phyloP scores from a whole-genome alignment of 1,140 invertebrate species.

The Solenopsis invicta region DNA sequence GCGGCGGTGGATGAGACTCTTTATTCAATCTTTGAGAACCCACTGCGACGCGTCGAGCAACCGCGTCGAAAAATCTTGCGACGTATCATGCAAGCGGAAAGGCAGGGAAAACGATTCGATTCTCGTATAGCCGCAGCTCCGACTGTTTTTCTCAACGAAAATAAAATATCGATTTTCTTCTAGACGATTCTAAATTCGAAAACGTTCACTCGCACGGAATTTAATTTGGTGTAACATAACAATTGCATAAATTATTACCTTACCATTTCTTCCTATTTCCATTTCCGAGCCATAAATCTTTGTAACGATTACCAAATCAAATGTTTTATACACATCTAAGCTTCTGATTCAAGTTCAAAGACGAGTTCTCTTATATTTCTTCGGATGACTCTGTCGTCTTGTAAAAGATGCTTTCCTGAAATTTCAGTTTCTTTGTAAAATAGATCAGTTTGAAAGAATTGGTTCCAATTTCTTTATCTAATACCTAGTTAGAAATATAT shows the following conservation, averaged over 20 bases:
- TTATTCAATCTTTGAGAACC: background rate
- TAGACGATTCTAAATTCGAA: background rate
- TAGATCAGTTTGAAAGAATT: background rate
- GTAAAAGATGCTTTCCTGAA: background rate
- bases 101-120: background rate
- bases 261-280: background rate
- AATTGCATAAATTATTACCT: background rate
- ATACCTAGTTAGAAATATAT: too few relatives aligned
- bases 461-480: background rate
- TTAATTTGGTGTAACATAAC: background rate
- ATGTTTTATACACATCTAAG: background rate
- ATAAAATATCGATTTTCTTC: conserved; percentile 25
- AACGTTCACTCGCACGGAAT: background rate
- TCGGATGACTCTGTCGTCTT: background rate
- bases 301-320: background rate
- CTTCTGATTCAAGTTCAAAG: background rate
- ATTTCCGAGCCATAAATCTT: background rate
- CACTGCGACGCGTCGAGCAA: background rate
- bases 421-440: background rate
- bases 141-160: background rate
- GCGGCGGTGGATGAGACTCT: background rate
- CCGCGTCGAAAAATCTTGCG: background rate
- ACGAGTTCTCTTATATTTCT: background rate
- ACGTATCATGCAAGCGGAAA: background rate
- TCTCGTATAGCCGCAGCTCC: background rate